These are phyloP conservation scores for Falco naumanni DNA, from an alignment of 2,797 vertebrate genomes.

Conservation along the genomic window DNA sequence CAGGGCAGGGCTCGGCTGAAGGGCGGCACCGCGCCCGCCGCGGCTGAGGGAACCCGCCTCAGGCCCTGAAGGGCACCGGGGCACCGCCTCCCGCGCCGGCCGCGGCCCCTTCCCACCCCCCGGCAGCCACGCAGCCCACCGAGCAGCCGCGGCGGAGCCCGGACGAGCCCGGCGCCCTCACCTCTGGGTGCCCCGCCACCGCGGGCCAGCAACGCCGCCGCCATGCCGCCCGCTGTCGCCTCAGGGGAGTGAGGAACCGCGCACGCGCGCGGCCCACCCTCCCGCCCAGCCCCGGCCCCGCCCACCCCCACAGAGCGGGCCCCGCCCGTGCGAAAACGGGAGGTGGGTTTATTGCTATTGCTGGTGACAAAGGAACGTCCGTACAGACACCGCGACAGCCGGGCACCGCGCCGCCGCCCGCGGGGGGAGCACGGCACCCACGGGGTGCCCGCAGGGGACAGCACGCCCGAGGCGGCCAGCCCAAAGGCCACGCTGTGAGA, in stretches of 20 bases:
- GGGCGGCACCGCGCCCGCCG: not conserved
- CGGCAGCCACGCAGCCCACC: accelerated
- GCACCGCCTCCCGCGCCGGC: not conserved
- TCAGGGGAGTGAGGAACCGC: not conserved
- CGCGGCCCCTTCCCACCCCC: not conserved
- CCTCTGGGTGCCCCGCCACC: not conserved
- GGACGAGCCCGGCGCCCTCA: not conserved
- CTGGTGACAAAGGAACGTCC: conserved; percentile 58
- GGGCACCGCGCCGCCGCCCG: not conserved
- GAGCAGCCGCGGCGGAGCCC: not conserved
- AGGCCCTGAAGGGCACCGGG: not conserved
- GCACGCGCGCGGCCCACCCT: not conserved
- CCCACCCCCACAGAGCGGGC: not conserved
- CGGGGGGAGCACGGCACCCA: not conserved
- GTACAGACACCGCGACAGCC: not conserved
- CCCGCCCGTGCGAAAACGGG: not conserved
- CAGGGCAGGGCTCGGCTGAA: not conserved
- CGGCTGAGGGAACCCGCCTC: not conserved
- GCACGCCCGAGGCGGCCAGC: not conserved
- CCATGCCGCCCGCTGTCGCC: not conserved
- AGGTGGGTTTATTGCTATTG: conserved; percentile 65
- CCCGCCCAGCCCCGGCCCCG: no score
- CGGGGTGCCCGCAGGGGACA: not conserved
- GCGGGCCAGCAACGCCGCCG: not conserved
- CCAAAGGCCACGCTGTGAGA: conserved; percentile 1